phyloP scores from a whole-genome alignment of 2,113 vertebrate genomes.

The Phaetusa simplex region DNA sequence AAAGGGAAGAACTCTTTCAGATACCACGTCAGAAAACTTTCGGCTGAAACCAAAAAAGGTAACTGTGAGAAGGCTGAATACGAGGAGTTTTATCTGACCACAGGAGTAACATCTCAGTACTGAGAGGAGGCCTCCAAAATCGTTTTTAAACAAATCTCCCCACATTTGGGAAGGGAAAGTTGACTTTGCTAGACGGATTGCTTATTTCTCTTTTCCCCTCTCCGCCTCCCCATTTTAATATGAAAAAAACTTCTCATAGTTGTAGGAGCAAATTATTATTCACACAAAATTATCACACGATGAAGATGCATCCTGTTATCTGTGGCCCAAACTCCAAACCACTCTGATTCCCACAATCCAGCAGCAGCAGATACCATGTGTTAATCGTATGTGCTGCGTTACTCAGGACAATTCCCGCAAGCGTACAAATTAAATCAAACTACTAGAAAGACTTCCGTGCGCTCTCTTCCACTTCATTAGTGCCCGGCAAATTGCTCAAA shows the following conservation, averaged over 20 bases:
- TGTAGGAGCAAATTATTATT: background rate
- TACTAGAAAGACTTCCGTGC: background rate
- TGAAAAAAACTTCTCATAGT: background rate
- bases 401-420: background rate
- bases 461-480: background rate
- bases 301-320: background rate
- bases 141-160: background rate
- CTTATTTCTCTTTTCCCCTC: background rate
- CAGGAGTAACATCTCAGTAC: background rate
- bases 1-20: slow-evolving; percentile 28
- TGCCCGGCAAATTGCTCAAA: background rate
- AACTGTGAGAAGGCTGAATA: background rate
- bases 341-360: background rate
- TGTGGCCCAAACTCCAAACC: background rate
- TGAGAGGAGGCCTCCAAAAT: background rate
- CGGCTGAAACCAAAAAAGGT: background rate
- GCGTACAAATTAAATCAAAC: background rate
- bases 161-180: background rate
- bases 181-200: background rate
- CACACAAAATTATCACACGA: background rate
- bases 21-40: slow-evolving; percentile 3
- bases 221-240: background rate
- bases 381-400: background rate
- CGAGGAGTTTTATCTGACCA: background rate
- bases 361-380: background rate